Conservation (phyloP, 1,140 invertebrate species). For the Halictus rubicundus region DNA sequence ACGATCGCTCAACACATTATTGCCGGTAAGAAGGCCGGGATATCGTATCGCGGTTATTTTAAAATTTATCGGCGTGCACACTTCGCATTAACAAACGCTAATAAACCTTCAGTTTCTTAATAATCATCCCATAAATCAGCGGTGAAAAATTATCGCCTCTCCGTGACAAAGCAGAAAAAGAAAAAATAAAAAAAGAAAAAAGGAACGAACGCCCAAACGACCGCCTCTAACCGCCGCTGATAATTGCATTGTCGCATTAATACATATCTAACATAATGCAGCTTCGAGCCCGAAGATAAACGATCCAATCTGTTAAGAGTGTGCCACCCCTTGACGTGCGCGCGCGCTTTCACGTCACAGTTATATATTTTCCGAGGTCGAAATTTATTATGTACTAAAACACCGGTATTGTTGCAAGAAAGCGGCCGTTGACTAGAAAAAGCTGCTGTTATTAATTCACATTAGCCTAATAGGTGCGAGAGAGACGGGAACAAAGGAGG, state of each 20-base stretch:
- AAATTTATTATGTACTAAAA: slow-evolving; percentile 66
- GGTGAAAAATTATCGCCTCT: slow-evolving; percentile 12
- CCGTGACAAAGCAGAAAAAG: neutral
- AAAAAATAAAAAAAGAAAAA: no score
- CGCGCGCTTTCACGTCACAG: slow-evolving; percentile 48
- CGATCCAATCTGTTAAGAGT: slow-evolving; percentile 62
- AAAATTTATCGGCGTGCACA: slow-evolving; percentile 15
- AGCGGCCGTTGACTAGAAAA: slow-evolving; percentile 64
- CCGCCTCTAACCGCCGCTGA: neutral
- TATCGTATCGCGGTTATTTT: slow-evolving; percentile 6
- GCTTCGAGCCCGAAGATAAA: slow-evolving; percentile 58
- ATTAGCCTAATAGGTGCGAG: slow-evolving; percentile 74
- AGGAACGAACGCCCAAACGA: neutral
- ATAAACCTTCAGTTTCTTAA: slow-evolving; percentile 26
- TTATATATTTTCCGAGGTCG: slow-evolving; percentile 53
- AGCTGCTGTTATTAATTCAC: slow-evolving; percentile 75
- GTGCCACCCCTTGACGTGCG: slow-evolving; percentile 46
- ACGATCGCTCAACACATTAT: neutral
- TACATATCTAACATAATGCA: slow-evolving; percentile 47
- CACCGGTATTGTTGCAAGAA: slow-evolving; percentile 60
- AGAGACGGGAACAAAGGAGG: slow-evolving; percentile 8
- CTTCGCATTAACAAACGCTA: slow-evolving; percentile 7
- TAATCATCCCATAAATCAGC: slow-evolving; percentile 28
- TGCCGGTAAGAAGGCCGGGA: slow-evolving; percentile 4
- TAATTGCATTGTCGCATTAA: slow-evolving; percentile 50